Evolutionary conservation across 2,113 vertebrate species (phyloP).

Genomic region (Oryzias celebensis): DNA sequence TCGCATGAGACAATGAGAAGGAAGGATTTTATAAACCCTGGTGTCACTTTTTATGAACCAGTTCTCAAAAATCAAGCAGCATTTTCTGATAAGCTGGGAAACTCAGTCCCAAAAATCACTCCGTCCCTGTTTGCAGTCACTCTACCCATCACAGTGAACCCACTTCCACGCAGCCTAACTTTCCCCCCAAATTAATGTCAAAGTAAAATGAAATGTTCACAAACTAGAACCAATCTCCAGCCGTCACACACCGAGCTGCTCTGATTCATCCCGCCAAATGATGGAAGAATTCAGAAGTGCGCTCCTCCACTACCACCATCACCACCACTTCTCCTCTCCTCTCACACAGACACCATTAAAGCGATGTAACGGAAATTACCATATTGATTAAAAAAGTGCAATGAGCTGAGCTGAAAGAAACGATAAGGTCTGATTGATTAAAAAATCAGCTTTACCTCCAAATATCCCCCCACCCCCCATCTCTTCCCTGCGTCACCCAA

Average conservation of each 20-base stretch:
- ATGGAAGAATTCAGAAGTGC: not conserved
- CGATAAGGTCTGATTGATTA: not conserved
- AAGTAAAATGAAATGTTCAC: conserved; percentile 1
- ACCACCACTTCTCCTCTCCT: not conserved
- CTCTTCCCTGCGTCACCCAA: not conserved
- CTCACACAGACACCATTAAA: not conserved
- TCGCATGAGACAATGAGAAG: too few species aligned
- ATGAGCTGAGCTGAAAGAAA: not conserved
- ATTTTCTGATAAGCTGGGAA: too few species aligned
- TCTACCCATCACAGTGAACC: too few species aligned
- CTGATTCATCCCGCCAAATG: conserved; percentile 1
- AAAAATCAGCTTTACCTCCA: conserved; percentile 1
- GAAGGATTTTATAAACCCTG: too few species aligned
- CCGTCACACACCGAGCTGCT: conserved; percentile 2
- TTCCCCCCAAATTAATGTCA: not conserved
- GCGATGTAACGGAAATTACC: not conserved
- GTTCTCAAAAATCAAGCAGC: too few species aligned
- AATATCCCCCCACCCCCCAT: not conserved
- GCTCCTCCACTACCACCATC: not conserved
- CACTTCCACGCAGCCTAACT: too few species aligned
- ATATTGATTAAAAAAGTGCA: not conserved
- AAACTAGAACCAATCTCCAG: conserved; percentile 9
- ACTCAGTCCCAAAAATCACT: too few species aligned
- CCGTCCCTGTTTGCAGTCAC: too few species aligned
- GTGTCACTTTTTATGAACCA: too few species aligned